Percentiles rank a stretch among this genome's conserved stretches.
phyloP scores from a whole-genome alignment of 2,888 invertebrate genomes.

The Cataglyphis albicans region DNA sequence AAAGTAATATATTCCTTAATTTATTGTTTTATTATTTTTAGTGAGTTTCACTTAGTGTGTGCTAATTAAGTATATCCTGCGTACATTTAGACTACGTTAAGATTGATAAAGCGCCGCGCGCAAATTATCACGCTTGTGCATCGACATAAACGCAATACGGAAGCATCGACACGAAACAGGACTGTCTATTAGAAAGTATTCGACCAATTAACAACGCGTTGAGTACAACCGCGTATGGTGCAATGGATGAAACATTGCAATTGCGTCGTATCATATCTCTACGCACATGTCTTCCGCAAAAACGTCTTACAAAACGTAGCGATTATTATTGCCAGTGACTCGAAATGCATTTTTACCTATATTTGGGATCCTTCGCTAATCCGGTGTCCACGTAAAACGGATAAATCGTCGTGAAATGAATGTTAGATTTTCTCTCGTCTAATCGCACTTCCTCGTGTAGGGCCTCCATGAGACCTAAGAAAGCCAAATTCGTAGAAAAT shows the following conservation, averaged over 20 bases:
- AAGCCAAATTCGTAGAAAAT: background rate
- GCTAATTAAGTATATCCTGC: background rate
- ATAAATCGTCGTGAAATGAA: slow-evolving; percentile 87
- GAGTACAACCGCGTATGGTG: background rate
- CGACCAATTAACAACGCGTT: slow-evolving; percentile 27
- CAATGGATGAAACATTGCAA: background rate
- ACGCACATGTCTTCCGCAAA: no score
- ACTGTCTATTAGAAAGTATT: slow-evolving; percentile 3
- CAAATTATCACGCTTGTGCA: slow-evolving; percentile 8
- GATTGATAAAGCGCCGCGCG: slow-evolving; percentile 12
- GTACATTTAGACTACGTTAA: background rate
- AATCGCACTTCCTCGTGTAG: slow-evolving; percentile 79
- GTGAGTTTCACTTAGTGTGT: background rate
- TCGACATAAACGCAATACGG: background rate
- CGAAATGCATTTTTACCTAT: slow-evolving; percentile 79
- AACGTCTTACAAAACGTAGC: background rate
- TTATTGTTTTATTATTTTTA: slow-evolving; percentile 20
- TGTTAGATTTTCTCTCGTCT: slow-evolving; percentile 61
- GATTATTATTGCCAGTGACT: background rate
- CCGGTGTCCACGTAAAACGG: slow-evolving; percentile 87
- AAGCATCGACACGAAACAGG: background rate
- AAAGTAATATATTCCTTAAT: background rate
- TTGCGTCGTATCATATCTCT: background rate
- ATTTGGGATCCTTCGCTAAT: slow-evolving; percentile 83
- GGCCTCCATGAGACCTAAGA: slow-evolving; percentile 81